These are phyloP conservation scores for Serinus canaria DNA, from an alignment of 2,113 vertebrate genomes.

Conservation along the genomic window DNA sequence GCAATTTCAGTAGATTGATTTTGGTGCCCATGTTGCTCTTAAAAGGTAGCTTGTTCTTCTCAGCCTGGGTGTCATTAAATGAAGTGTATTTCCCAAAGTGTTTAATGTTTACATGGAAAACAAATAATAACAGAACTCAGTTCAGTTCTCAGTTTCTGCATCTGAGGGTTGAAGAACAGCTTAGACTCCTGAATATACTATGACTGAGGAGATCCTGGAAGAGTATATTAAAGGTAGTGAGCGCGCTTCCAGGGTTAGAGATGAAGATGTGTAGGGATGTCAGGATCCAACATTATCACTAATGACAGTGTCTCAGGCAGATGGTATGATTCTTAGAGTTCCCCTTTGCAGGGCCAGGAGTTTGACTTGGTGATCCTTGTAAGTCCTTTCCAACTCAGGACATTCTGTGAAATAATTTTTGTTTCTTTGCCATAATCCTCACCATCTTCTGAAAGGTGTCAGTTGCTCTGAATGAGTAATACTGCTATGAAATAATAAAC, in stretches of 20 bases:
- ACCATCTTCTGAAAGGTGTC: background rate
- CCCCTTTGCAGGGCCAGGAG: background rate
- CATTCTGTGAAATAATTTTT: background rate
- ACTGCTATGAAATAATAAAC: background rate
- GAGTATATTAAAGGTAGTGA: background rate
- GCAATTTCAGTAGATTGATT: background rate
- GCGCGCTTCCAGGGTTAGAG: background rate
- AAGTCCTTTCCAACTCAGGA: background rate
- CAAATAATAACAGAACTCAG: background rate
- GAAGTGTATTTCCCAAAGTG: background rate
- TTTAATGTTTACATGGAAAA: background rate
- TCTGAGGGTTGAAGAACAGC: background rate
- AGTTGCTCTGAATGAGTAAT: background rate
- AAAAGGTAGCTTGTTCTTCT: background rate
- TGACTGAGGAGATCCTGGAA: background rate
- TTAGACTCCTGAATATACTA: background rate
- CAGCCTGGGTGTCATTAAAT: background rate
- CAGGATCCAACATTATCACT: background rate
- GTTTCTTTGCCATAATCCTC: background rate
- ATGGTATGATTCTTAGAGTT: background rate
- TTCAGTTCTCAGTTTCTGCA: background rate
- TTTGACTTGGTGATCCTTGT: rapidly evolving
- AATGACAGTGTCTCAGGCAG: background rate
- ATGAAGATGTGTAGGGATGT: background rate
- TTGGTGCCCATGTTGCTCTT: background rate